A percentile compares a stretch with the other conserved stretches of the same genome.
These are phyloP conservation scores for Cotesia vestalis DNA, from an alignment of 1,140 invertebrate species.

Conservation along the genomic window DNA sequence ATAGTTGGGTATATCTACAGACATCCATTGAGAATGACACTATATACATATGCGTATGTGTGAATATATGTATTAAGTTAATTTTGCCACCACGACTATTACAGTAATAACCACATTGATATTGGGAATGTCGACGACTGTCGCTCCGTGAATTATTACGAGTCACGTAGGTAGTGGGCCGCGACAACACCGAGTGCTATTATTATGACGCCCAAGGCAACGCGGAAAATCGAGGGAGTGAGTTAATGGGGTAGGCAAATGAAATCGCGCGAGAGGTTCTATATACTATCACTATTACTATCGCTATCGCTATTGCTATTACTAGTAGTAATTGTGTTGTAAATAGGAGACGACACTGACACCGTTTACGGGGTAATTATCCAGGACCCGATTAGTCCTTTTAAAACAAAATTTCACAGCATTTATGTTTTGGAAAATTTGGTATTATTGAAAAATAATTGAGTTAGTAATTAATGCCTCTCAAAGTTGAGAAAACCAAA, in stretches of 20 bases:
- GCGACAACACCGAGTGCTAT: constrained; percentile 38
- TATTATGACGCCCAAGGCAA: constrained; percentile 43
- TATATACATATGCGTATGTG: not conserved
- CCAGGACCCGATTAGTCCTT: constrained; percentile 32
- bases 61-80: no score
- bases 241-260: constrained; percentile 14
- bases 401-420: not conserved
- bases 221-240: constrained; percentile 36
- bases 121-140: constrained; percentile 20
- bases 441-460: no score
- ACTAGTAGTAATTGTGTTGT: no score
- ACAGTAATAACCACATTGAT: constrained; percentile 1
- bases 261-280: constrained; percentile 28
- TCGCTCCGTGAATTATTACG: constrained; percentile 43
- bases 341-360: not conserved
- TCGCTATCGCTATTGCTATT: no score
- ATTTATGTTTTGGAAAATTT: no score
- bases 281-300: not conserved
- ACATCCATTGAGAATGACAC: not conserved
- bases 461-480: no score
- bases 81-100: not conserved
- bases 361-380: constrained; percentile 46
- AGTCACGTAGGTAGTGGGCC: constrained; percentile 44
- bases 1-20: not conserved
- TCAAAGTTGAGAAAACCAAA: no score